Evolutionary conservation across 2,888 invertebrate genomes (phyloP).

Genomic region (Hetaerina titia): DNA sequence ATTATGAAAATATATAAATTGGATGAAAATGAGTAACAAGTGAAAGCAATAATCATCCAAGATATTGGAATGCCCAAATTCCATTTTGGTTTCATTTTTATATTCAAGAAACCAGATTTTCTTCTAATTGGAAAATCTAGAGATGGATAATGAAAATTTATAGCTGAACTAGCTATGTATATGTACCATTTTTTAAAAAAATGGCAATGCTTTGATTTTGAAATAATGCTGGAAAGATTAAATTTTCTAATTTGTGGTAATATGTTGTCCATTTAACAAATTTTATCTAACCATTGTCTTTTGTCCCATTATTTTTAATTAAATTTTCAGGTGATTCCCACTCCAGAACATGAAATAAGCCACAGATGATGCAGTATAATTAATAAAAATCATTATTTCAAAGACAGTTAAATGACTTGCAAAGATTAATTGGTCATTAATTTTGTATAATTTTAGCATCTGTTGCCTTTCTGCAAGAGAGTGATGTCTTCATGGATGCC

Average conservation of each 20-base stretch:
- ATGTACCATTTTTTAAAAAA: too few species aligned
- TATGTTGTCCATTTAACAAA: neutral
- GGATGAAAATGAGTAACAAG: too few species aligned
- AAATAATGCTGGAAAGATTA: neutral
- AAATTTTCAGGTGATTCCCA: neutral
- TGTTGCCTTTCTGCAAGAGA: slow-evolving; percentile 86
- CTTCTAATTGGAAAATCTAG: too few species aligned
- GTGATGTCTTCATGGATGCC: slow-evolving; percentile 96
- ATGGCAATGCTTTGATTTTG: too few species aligned
- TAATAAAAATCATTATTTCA: neutral
- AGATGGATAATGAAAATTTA: too few species aligned
- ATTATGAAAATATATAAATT: neutral
- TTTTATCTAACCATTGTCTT: neutral
- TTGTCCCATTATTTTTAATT: neutral
- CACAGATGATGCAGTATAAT: neutral
- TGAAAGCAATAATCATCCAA: too few species aligned
- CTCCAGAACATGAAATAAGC: neutral
- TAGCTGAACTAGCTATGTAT: too few species aligned
- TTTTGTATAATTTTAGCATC: slow-evolving; percentile 80
- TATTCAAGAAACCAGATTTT: too few species aligned
- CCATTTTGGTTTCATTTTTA: too few species aligned
- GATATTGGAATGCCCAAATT: too few species aligned
- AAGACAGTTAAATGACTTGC: neutral
- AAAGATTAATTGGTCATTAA: slow-evolving; percentile 73
- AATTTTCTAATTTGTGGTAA: neutral